Conservation (phyloP, 2,797 vertebrate species). For the Astyanax mexicanus region DNA sequence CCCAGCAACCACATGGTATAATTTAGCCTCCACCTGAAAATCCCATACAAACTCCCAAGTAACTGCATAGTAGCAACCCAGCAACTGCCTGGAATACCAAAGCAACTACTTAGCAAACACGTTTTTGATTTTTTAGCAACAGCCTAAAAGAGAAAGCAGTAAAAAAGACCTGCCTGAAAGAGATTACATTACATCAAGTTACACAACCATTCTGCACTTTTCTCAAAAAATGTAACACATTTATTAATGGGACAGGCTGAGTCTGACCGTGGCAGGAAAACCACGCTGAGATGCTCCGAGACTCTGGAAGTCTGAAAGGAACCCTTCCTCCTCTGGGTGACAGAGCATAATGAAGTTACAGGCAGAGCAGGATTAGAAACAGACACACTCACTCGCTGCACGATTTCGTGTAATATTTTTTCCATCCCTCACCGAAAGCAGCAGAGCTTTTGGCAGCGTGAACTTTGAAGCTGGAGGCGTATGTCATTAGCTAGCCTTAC, state of each 20-base stretch:
- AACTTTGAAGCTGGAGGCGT: slow-evolving; percentile 4
- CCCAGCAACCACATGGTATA: too few relatives aligned
- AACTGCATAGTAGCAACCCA: too few relatives aligned
- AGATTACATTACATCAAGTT: too few relatives aligned
- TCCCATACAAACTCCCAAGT: too few relatives aligned
- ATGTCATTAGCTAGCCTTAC: background rate
- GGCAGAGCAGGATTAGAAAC: background rate
- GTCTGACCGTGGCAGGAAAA: background rate
- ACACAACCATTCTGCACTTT: too few relatives aligned
- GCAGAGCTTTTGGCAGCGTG: background rate
- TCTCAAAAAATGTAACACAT: too few relatives aligned
- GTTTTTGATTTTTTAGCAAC: too few relatives aligned
- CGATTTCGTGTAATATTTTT: background rate
- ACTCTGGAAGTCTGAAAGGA: background rate
- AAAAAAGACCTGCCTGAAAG: too few relatives aligned
- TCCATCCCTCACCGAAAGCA: background rate
- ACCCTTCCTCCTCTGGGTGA: background rate
- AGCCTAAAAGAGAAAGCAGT: too few relatives aligned
- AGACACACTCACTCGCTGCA: background rate
- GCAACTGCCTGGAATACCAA: too few relatives aligned
- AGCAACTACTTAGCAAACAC: too few relatives aligned
- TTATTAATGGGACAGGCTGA: background rate
- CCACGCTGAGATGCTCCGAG: background rate
- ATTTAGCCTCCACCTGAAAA: too few relatives aligned
- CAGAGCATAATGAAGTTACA: background rate